These are phyloP conservation scores for Psittacula derbiana DNA, from an alignment of 2,797 vertebrate species.

Conservation along the genomic window DNA sequence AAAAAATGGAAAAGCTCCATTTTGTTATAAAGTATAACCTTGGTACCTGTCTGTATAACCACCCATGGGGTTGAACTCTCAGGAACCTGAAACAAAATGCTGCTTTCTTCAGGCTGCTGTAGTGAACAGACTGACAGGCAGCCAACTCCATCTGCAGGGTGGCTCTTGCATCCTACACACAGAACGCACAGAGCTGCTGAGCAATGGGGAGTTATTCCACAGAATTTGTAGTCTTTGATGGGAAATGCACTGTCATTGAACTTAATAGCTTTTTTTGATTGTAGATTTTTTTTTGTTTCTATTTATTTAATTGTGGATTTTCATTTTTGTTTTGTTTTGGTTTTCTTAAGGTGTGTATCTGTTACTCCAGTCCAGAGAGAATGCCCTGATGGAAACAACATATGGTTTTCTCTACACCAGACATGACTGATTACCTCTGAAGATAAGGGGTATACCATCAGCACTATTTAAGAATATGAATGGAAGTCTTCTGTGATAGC, in stretches of 20 bases:
- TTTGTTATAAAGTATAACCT: neutral
- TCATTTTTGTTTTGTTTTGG: neutral
- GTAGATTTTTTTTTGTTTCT: neutral
- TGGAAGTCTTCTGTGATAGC: neutral
- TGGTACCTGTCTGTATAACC: neutral
- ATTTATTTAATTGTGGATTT: neutral
- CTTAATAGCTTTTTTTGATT: neutral
- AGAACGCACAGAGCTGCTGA: neutral
- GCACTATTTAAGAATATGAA: neutral
- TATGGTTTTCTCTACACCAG: neutral
- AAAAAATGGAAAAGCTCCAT: neutral
- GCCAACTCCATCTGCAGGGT: accelerated
- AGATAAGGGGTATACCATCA: neutral
- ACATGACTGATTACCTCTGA: neutral
- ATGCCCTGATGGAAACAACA: neutral
- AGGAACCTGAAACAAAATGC: neutral
- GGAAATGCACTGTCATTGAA: neutral
- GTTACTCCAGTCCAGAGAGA: neutral
- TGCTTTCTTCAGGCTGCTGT: neutral
- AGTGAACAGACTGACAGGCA: neutral
- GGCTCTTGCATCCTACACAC: neutral
- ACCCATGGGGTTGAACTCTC: neutral
- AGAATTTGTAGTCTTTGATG: neutral
- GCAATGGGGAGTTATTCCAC: neutral
- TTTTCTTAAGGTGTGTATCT: neutral